These are phyloP conservation scores for Lordiphosa stackelbergi DNA, from an alignment of 1,140 invertebrate genomes.

Conservation along the genomic window DNA sequence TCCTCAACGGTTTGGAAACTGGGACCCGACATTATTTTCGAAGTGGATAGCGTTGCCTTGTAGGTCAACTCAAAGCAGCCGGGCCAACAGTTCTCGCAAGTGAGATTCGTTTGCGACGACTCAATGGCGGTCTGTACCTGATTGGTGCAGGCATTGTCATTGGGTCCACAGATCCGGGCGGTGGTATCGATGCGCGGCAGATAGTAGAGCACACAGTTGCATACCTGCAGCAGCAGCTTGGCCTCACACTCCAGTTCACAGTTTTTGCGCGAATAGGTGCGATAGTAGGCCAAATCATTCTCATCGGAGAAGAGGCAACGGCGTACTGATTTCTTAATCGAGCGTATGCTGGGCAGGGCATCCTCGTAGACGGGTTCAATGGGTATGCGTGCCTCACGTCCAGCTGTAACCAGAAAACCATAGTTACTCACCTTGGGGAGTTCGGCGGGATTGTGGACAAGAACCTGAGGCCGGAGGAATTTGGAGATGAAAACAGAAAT, in stretches of 20 bases:
- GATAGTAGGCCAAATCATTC: conserved; percentile 82
- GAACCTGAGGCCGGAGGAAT: too few relatives aligned
- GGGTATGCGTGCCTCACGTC: conserved; percentile 83
- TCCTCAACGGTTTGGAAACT: conserved; percentile 55
- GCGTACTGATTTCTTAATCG: conserved; percentile 82
- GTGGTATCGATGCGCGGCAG: conserved; percentile 79
- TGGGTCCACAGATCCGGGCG: conserved; percentile 61
- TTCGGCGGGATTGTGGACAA: conserved; percentile 86
- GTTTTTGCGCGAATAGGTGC: conserved; percentile 78
- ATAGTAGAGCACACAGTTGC: conserved; percentile 84
- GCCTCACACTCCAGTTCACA: conserved; percentile 87
- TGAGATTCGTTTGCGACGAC: conserved; percentile 63
- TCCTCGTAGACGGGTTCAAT: conserved; percentile 83
- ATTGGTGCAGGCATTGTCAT: conserved; percentile 68
- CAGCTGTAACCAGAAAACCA: conserved; percentile 83
- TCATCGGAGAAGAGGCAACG: conserved; percentile 87
- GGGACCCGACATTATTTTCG: conserved; percentile 65
- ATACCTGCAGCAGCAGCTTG: conserved; percentile 81
- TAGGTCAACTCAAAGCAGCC: conserved; percentile 84
- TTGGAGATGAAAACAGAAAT: too few relatives aligned
- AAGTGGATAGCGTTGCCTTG: conserved; percentile 79
- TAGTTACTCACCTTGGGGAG: conserved; percentile 86
- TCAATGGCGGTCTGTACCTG: conserved; percentile 64
- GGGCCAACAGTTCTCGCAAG: conserved; percentile 81
- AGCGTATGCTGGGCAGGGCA: conserved; percentile 79